A percentile compares a stretch with the other conserved stretches of the same genome.
Evolutionary conservation across 2,888 invertebrate species (phyloP).

Genomic region (Limenitis camilla): DNA sequence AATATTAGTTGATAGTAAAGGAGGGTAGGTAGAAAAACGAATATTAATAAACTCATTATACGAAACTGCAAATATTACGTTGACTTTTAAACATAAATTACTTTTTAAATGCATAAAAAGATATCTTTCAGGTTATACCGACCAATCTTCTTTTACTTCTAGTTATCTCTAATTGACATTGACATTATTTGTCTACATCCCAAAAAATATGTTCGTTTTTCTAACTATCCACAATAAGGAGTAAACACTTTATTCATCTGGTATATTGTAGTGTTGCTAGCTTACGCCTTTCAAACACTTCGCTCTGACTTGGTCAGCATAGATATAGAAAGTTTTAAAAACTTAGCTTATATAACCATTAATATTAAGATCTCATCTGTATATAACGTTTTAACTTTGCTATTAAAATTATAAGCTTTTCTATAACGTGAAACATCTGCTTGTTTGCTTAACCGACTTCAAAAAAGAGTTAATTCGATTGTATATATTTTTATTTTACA

Average conservation of each 20-base stretch:
- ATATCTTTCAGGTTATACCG: too few relatives aligned
- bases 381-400: conserved; percentile 34
- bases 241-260: conserved; percentile 10
- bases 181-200: neutral
- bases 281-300: conserved; percentile 35
- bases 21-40: neutral
- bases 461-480: too few relatives aligned
- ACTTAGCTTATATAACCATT: conserved; percentile 47
- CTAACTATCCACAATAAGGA: conserved; percentile 5
- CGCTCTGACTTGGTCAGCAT: conserved; percentile 53
- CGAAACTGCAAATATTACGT: too few relatives aligned
- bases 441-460: conserved; percentile 6
- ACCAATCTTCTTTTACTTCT: too few relatives aligned
- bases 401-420: conserved; percentile 8
- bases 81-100: too few relatives aligned
- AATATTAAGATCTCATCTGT: conserved; percentile 63
- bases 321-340: conserved; percentile 53
- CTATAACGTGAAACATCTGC: neutral
- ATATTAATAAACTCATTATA: neutral
- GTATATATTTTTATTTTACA: too few relatives aligned
- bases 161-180: too few relatives aligned
- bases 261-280: conserved; percentile 51
- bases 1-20: conserved; percentile 12
- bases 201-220: neutral
- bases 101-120: too few relatives aligned